Conservation (phyloP, 2,888 invertebrate genomes). For the Noctua pronuba region DNA sequence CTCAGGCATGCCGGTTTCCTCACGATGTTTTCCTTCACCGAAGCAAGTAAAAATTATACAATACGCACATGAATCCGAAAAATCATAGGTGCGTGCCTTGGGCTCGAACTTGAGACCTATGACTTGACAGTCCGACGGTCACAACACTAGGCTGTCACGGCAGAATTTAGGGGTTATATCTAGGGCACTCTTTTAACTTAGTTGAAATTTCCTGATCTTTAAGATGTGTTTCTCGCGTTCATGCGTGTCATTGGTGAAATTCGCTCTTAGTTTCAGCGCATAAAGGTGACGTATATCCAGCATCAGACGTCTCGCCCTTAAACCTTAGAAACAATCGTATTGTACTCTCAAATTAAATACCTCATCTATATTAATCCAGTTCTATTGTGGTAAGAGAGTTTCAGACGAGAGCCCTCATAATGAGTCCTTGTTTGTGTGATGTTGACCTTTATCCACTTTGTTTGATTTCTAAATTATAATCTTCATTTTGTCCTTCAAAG, state of each 20-base stretch:
- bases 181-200: background rate
- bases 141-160: too few species aligned
- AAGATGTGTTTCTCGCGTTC: background rate
- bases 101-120: too few species aligned
- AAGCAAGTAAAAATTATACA: too few species aligned
- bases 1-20: too few species aligned
- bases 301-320: background rate
- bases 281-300: background rate
- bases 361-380: constrained; percentile 41
- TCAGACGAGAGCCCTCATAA: constrained; percentile 27
- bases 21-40: too few species aligned
- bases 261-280: background rate
- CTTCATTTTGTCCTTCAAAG: constrained; percentile 16
- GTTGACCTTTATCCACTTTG: constrained; percentile 33
- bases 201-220: background rate
- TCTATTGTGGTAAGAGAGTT: constrained; percentile 47
- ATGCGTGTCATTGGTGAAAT: background rate
- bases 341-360: constrained; percentile 39
- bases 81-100: too few species aligned
- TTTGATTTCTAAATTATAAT: constrained; percentile 39
- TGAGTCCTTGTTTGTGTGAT: constrained; percentile 30
- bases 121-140: too few species aligned
- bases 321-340: constrained; percentile 23
- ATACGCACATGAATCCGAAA: too few species aligned
- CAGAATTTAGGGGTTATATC: too few species aligned